Evolutionary conservation across 2,888 invertebrate genomes (phyloP).

Genomic region (Meta bourneti): DNA sequence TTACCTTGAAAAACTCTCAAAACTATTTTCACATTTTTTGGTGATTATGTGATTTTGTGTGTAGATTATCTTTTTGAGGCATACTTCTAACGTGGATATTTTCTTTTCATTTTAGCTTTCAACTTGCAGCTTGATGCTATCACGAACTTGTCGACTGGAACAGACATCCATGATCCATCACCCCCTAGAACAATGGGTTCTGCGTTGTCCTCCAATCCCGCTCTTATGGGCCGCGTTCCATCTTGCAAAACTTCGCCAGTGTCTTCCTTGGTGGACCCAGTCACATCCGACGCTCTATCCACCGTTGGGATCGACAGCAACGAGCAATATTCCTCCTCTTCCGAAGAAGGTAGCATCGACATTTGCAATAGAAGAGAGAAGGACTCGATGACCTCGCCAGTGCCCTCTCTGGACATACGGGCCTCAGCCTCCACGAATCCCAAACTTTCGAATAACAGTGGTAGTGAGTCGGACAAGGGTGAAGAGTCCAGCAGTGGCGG

Average conservation of each 20-base stretch:
- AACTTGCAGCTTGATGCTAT: slow-evolving; percentile 51
- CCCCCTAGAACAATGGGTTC: slow-evolving; percentile 10
- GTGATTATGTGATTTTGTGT: no score
- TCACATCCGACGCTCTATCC: slow-evolving; percentile 18
- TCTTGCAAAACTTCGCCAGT: slow-evolving; percentile 6
- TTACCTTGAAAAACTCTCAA: no score
- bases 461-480: slow-evolving; percentile 61
- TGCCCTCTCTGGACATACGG: neutral
- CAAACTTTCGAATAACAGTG: neutral
- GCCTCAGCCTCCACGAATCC: neutral
- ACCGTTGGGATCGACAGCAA: slow-evolving; percentile 24
- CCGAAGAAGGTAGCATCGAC: slow-evolving; percentile 69
- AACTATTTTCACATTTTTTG: no score
- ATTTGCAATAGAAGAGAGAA: slow-evolving; percentile 64
- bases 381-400: slow-evolving; percentile 32
- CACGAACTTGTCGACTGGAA: neutral
- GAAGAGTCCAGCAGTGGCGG: slow-evolving; percentile 40
- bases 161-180: slow-evolving; percentile 32
- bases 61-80: no score
- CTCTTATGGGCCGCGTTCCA: slow-evolving; percentile 8
- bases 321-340: slow-evolving; percentile 61
- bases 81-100: neutral
- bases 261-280: slow-evolving; percentile 47
- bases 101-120: slow-evolving; percentile 62
- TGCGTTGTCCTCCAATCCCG: neutral